Conservation (phyloP, 2,888 invertebrate species). For the Steinernema hermaphroditum region DNA sequence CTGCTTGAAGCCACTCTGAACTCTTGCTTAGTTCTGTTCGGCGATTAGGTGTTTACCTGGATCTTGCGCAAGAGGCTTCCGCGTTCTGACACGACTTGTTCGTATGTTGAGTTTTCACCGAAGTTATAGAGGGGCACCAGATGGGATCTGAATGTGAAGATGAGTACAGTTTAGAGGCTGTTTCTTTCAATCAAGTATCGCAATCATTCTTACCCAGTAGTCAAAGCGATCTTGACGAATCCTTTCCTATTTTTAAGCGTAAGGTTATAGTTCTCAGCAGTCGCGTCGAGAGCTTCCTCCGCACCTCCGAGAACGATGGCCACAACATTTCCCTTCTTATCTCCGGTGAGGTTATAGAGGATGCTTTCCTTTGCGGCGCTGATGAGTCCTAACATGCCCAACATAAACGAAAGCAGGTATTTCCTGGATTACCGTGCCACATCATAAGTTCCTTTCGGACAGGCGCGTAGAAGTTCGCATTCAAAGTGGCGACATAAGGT, state of each 20-base stretch:
- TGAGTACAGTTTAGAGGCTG: neutral
- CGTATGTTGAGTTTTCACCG: conserved; percentile 66
- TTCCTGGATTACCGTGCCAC: neutral
- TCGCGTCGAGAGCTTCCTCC: conserved; percentile 81
- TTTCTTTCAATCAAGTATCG: too few relatives aligned
- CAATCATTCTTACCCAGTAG: conserved; percentile 32
- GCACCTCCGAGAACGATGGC: conserved; percentile 86
- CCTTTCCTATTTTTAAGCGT: conserved; percentile 42
- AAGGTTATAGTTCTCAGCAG: conserved; percentile 70
- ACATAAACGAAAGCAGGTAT: neutral
- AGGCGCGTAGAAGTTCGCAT: conserved; percentile 76
- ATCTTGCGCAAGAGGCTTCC: conserved; percentile 31
- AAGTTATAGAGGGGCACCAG: conserved; percentile 68
- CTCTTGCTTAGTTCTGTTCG: conserved; percentile 36
- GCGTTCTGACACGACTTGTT: conserved; percentile 19
- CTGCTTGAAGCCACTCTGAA: conserved; percentile 59
- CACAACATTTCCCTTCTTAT: conserved; percentile 72
- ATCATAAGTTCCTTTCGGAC: conserved; percentile 74
- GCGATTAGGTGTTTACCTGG: neutral
- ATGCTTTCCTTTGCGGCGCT: conserved; percentile 33
- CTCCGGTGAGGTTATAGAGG: conserved; percentile 22
- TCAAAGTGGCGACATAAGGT: conserved; percentile 72
- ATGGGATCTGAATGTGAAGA: conserved; percentile 50
- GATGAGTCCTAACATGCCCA: conserved; percentile 25
- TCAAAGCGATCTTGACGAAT: conserved; percentile 41